Percentiles rank a stretch among this genome's conserved stretches.
These are phyloP conservation scores for Grammomys surdaster DNA, from an alignment of 2,113 vertebrate genomes.

Conservation along the genomic window DNA sequence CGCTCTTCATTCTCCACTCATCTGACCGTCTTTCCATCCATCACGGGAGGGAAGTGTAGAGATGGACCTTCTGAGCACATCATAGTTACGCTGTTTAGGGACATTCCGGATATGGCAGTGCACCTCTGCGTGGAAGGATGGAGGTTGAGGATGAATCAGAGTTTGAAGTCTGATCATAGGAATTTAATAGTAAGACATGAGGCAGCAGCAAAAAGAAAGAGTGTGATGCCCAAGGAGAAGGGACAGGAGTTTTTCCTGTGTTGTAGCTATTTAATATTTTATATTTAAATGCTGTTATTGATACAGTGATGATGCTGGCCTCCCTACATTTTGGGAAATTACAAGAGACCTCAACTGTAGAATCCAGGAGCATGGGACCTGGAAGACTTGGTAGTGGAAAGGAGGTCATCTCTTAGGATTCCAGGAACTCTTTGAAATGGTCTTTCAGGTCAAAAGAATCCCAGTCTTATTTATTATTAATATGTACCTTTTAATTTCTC, in stretches of 20 bases:
- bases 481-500: background rate
- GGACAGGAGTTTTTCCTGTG: too few relatives aligned
- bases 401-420: background rate
- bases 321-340: background rate
- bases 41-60: too few relatives aligned
- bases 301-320: background rate
- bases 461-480: background rate
- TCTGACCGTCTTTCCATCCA: background rate
- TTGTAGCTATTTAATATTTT: background rate
- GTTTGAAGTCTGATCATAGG: background rate
- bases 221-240: background rate
- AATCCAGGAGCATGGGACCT: background rate
- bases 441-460: background rate
- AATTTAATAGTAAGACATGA: background rate
- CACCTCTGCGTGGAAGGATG: accelerated
- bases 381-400: background rate
- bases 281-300: background rate
- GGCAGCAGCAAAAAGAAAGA: background rate
- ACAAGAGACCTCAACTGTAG: background rate
- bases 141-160: background rate
- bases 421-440: too few relatives aligned
- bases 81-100: background rate
- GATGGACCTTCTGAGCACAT: background rate
- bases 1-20: conserved; percentile 2
- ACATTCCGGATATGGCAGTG: background rate